phyloP scores from a whole-genome alignment of 2,888 invertebrate species.

The Gastracanthus pulcherrimus region DNA sequence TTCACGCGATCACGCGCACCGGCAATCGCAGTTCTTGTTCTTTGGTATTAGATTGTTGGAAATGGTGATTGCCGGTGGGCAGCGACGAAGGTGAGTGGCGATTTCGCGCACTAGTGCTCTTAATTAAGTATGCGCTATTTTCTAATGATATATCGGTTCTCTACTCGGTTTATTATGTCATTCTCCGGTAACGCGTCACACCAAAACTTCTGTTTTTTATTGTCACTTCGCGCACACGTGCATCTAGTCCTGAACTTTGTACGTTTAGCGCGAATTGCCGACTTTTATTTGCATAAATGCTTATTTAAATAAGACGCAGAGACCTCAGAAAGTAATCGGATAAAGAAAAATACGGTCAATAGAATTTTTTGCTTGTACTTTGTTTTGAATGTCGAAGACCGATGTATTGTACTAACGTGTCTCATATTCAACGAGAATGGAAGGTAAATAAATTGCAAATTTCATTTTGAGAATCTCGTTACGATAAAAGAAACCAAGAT shows the following conservation, averaged over 20 bases:
- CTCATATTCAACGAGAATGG: conserved; percentile 18
- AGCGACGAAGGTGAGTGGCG: no score
- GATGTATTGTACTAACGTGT: conserved; percentile 20
- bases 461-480: conserved; percentile 42
- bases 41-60: neutral
- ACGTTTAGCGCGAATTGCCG: neutral
- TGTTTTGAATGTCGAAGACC: neutral
- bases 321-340: neutral
- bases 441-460: neutral
- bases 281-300: neutral
- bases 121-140: conserved; percentile 29
- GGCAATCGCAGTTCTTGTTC: neutral
- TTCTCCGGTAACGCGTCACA: neutral
- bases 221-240: neutral
- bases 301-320: neutral
- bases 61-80: neutral
- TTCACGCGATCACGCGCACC: neutral
- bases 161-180: conserved; percentile 32
- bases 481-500: neutral
- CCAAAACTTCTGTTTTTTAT: neutral
- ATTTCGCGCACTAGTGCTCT: conserved; percentile 30
- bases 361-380: neutral
- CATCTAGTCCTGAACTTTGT: conserved; percentile 52
- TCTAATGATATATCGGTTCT: conserved; percentile 16
- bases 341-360: neutral